These are phyloP conservation scores for Platynereis dumerilii DNA, from an alignment of 2,888 invertebrate species.

Conservation along the genomic window DNA sequence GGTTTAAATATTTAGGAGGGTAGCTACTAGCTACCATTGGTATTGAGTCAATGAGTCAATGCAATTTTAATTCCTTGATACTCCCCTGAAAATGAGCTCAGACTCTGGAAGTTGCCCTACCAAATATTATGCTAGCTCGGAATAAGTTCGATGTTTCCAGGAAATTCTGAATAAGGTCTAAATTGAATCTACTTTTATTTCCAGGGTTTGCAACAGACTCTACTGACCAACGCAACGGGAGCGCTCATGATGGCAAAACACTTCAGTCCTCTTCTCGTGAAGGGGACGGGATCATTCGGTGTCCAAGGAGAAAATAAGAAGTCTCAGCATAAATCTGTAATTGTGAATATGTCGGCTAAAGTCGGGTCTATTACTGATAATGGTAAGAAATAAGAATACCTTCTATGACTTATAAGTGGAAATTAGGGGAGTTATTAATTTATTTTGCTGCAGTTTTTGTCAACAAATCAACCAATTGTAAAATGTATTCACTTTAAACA, in stretches of 20 bases:
- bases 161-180: no score
- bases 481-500: no score
- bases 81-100: no score
- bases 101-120: no score
- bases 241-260: slow-evolving; percentile 50
- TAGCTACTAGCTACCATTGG: no score
- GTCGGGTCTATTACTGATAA: slow-evolving; percentile 32
- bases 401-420: slow-evolving; percentile 50
- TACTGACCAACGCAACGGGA: slow-evolving; percentile 47
- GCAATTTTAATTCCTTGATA: no score
- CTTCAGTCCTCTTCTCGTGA: slow-evolving; percentile 42
- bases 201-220: slow-evolving; percentile 43
- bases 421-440: slow-evolving; percentile 12
- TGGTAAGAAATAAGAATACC: slow-evolving; percentile 18
- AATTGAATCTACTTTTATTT: slow-evolving; percentile 17
- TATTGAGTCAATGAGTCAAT: no score
- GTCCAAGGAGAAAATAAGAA: slow-evolving; percentile 33
- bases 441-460: no score
- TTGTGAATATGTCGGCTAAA: slow-evolving; percentile 54
- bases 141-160: no score
- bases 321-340: slow-evolving; percentile 39
- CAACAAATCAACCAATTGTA: no score
- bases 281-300: slow-evolving; percentile 44
- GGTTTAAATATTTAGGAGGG: no score
- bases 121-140: no score